Evolutionary conservation across 1,140 invertebrate species (phyloP).

Genomic region (Spodoptera frugiperda): DNA sequence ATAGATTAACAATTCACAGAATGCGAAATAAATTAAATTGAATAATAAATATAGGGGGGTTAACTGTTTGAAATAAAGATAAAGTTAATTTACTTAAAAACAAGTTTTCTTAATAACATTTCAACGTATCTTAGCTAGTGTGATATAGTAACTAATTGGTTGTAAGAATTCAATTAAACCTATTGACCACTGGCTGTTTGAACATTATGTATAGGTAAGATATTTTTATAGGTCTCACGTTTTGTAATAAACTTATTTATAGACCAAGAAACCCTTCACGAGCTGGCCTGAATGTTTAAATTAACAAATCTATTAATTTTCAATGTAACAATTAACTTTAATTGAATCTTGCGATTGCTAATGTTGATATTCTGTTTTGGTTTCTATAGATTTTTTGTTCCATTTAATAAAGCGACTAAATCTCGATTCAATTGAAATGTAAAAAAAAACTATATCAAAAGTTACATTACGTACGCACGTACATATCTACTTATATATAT

Average conservation of each 20-base stretch:
- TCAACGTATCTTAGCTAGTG: too few species aligned
- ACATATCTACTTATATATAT: too few species aligned
- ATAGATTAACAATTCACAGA: background rate
- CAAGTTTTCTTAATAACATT: background rate
- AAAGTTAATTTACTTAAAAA: too few species aligned
- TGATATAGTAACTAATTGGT: background rate
- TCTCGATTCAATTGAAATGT: too few species aligned
- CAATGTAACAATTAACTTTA: background rate
- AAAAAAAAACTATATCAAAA: too few species aligned
- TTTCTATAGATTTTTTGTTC: too few species aligned
- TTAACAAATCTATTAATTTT: background rate
- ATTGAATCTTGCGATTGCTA: background rate
- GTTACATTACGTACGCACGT: background rate
- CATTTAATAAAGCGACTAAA: too few species aligned
- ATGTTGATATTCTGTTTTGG: too few species aligned
- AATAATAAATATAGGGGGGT: too few species aligned
- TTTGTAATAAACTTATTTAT: slow-evolving; percentile 25
- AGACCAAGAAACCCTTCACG: background rate
- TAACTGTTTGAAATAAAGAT: too few species aligned
- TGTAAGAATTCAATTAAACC: background rate
- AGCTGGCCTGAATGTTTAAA: background rate
- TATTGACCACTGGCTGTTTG: background rate
- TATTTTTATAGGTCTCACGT: background rate
- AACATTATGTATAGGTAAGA: too few species aligned
- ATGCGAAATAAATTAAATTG: background rate